Evolutionary conservation across 2,113 vertebrate genomes (phyloP), one percentile per base, ranked within the genome.

Genomic region (Sphyrna mokarran): DNA sequence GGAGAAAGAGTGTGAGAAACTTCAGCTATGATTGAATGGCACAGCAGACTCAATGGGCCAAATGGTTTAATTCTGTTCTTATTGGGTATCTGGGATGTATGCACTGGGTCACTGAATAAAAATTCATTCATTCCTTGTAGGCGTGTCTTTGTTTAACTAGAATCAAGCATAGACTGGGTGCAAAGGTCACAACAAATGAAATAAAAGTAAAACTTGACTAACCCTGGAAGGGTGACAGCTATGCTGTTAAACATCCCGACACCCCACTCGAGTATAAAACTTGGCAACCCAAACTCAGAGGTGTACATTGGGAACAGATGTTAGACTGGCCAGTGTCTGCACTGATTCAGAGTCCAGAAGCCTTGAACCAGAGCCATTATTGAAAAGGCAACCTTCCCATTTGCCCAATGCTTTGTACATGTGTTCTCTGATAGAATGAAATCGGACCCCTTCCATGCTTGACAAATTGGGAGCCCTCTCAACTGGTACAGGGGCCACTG

Each of bases 401-500:
- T 43, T 85, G 37, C 37, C 23, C 85, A 54, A 0, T 33, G 72
- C 9, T 10, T 76, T 33, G 70, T 11, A 26, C 7, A 26, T 23
- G 22, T 86, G 26, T 22, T 48, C 3, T 40, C 80, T 0, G 2
- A 22, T 8, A 29, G 70, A 26, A 72, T 7, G 8, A 26, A 22
- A 16, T 37, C 48, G 6, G 1, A 4, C 20, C 48, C 5, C 83
- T 0, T 3, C 4, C 4, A 18, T 18, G 0, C 3, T 16, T 0
- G 43, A 5, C 43, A 87, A 86, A 2, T 0, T 87, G 26, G 86
- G 26, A 29, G 9, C 61, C 10, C 3, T 61, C 48, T 61, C 48
- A 14, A 48, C 23, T 26, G 43, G 7, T 22, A 26, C 6, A 86
- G 33, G 29, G 2, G 9, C 11, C 0, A 61, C 29, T 61, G 33